Conservation (phyloP, 2,113 vertebrate genomes). For the Pseudopipra pipra region DNA sequence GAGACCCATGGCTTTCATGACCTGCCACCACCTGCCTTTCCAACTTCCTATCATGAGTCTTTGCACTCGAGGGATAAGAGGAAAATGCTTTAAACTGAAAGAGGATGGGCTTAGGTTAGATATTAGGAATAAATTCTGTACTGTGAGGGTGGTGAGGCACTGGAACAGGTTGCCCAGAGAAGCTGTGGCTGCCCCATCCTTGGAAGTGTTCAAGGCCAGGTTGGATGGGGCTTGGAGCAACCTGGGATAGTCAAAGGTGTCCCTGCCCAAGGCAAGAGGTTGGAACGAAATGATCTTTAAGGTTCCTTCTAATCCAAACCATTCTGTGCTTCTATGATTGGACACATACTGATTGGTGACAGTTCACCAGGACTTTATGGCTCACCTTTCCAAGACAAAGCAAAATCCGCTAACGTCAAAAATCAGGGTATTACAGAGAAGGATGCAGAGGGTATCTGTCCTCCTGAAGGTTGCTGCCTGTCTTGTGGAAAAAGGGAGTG, state of each 20-base stretch:
- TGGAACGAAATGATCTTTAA: background rate
- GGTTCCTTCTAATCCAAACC: background rate
- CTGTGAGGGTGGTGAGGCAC: background rate
- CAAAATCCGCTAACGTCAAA: background rate
- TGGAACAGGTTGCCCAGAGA: background rate
- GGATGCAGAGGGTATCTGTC: background rate
- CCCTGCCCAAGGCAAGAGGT: background rate
- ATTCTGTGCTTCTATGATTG: background rate
- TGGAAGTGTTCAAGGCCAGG: background rate
- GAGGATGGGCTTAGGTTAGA: background rate
- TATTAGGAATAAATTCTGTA: background rate
- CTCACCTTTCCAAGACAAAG: background rate
- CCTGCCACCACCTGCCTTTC: background rate
- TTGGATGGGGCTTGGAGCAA: background rate
- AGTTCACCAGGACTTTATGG: rapidly evolving
- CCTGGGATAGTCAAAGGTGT: background rate
- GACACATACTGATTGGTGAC: no score
- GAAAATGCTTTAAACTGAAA: background rate
- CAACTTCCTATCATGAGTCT: background rate
- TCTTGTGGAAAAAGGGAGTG: background rate
- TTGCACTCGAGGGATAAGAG: background rate
- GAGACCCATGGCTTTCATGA: rapidly evolving
- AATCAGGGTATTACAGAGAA: background rate
- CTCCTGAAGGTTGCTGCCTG: background rate
- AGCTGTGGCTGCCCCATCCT: background rate